These are phyloP conservation scores for silkworm (Bombyx mori) DNA, from an alignment of 1,140 invertebrate species.

Conservation along the genomic window DNA sequence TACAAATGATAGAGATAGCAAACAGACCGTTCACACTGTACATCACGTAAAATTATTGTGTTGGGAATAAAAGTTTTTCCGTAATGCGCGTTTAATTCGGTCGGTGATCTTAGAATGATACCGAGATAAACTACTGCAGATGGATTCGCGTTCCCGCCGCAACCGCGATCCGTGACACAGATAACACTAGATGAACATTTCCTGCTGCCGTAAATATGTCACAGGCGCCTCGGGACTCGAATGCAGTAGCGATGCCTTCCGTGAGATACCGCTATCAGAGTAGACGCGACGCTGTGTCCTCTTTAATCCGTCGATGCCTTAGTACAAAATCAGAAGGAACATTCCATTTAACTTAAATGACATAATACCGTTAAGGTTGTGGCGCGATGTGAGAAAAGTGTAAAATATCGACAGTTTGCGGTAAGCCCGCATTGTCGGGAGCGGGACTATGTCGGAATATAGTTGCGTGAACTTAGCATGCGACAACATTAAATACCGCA, in stretches of 20 bases:
- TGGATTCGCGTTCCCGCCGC: slow-evolving; percentile 22
- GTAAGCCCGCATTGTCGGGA: no score
- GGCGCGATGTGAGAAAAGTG: slow-evolving; percentile 40
- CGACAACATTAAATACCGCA: slow-evolving; percentile 12
- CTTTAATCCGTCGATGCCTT: no score
- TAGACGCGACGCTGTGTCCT: no score
- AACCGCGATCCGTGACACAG: slow-evolving; percentile 35
- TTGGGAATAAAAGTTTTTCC: no score
- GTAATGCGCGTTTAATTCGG: slow-evolving; percentile 26
- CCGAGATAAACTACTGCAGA: slow-evolving; percentile 25
- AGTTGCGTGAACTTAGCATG: no score
- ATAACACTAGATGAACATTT: slow-evolving; percentile 31
- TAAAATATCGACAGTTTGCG: slow-evolving; percentile 38
- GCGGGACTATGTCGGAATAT: no score
- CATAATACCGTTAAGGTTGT: slow-evolving; percentile 34
- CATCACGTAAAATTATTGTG: no score
- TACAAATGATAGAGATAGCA: slow-evolving; percentile 15
- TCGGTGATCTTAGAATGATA: slow-evolving; percentile 26
- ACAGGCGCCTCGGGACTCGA: no score
- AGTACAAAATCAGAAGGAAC: no score
- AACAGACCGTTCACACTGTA: no score
- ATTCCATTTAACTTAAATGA: neutral
- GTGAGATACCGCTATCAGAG: no score
- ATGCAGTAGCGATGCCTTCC: no score
- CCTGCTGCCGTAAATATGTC: slow-evolving; percentile 8